These are phyloP conservation scores for Silurus asotus DNA, from an alignment of 2,113 vertebrate species.

Conservation along the genomic window DNA sequence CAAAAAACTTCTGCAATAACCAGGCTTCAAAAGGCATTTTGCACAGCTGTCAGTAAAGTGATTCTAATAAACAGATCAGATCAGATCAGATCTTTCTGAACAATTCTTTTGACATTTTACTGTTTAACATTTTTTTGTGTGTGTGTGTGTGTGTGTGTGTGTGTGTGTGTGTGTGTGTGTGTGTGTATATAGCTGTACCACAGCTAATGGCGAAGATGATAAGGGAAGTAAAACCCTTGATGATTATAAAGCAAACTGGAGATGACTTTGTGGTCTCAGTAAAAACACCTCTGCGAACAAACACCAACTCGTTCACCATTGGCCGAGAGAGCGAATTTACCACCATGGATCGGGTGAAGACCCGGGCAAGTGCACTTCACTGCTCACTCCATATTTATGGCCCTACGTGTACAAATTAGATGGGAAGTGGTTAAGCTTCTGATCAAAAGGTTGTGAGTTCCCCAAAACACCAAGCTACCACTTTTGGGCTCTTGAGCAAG, in stretches of 20 bases:
- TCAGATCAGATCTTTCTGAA: too few relatives aligned
- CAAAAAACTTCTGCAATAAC: too few relatives aligned
- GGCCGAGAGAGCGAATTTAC: conserved; percentile 79
- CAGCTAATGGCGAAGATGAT: conserved; percentile 75
- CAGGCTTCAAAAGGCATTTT: too few relatives aligned
- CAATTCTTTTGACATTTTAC: too few relatives aligned
- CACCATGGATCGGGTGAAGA: conserved; percentile 61
- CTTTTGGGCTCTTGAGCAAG: too few relatives aligned
- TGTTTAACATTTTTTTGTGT: too few relatives aligned
- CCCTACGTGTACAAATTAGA: background rate
- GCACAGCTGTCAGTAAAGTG: too few relatives aligned
- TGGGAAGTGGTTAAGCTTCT: too few relatives aligned
- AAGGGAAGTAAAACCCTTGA: conserved; percentile 75
- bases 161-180: conserved; percentile 23
- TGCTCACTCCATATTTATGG: background rate
- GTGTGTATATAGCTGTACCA: conserved; percentile 67
- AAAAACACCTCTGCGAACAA: conserved; percentile 73
- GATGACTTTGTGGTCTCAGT: conserved; percentile 74
- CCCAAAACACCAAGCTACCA: too few relatives aligned
- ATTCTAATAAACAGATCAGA: too few relatives aligned
- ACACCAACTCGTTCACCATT: conserved; percentile 73
- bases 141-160: background rate
- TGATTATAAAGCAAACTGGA: conserved; percentile 79
- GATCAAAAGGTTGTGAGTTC: too few relatives aligned
- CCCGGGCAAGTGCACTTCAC: conserved; percentile 59